Percentiles rank a stretch among this genome's conserved stretches.
These are phyloP conservation scores for Emydocephalus ijimae DNA, from an alignment of 2,113 vertebrate genomes.

Conservation along the genomic window DNA sequence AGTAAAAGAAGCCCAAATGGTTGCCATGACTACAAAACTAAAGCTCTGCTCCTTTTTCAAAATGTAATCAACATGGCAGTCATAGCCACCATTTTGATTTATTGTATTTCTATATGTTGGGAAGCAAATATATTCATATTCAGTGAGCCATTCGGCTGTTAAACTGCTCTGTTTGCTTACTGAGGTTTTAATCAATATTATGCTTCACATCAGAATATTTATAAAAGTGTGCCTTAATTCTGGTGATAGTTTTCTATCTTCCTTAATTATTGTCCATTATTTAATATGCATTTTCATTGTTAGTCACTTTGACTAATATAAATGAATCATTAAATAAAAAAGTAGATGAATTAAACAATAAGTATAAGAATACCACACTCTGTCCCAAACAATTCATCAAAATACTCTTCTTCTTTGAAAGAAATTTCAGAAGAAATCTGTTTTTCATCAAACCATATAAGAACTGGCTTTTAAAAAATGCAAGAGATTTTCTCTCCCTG, in stretches of 20 bases:
- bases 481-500: not conserved
- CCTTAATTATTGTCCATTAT: not conserved
- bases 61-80: not conserved
- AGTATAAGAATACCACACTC: not conserved
- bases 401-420: not conserved
- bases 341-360: not conserved
- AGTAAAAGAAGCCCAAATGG: not conserved
- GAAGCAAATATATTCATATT: not conserved
- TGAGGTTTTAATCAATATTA: not conserved
- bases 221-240: not conserved
- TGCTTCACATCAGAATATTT: not conserved
- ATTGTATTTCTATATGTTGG: not conserved
- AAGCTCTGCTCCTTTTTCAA: not conserved
- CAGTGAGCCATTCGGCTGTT: not conserved
- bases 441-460: not conserved
- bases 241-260: not conserved
- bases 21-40: not conserved
- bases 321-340: not conserved
- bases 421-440: not conserved
- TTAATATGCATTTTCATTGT: not conserved
- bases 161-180: not conserved
- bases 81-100: not conserved
- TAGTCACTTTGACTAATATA: not conserved
- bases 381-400: not conserved
- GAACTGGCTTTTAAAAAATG: not conserved